A percentile compares a stretch with the other conserved stretches of the same genome.
These are phyloP conservation scores for Chondrosia reniformis DNA, from an alignment of 37 sponge, comb jelly and placozoan species.

Conservation along the genomic window DNA sequence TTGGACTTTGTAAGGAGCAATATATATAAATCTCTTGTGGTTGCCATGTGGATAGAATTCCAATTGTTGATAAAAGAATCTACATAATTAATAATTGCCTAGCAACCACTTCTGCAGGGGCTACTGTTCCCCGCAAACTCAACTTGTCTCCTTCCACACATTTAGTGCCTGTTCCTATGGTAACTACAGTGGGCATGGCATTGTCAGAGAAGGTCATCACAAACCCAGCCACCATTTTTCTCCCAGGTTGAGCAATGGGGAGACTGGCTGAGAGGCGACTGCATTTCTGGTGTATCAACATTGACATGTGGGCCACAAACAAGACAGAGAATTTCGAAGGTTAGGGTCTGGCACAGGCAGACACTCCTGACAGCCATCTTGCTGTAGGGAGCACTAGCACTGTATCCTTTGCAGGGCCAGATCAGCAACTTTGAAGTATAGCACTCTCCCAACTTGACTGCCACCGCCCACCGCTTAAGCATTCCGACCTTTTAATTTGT, in stretches of 20 bases:
- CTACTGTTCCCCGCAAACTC: slow-evolving; percentile 76
- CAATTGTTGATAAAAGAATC: slow-evolving; percentile 74
- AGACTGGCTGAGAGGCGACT: slow-evolving; percentile 34
- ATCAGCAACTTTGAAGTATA: slow-evolving; percentile 90
- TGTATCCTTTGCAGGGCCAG: slow-evolving; percentile 54
- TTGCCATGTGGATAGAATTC: background rate
- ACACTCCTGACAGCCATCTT: no score
- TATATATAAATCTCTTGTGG: background rate
- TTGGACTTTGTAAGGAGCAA: background rate
- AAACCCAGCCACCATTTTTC: slow-evolving; percentile 85
- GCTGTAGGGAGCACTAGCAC: no score
- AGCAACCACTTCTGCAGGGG: slow-evolving; percentile 92
- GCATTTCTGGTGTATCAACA: slow-evolving; percentile 44
- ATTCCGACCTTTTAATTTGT: no score
- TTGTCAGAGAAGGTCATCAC: slow-evolving; percentile 49
- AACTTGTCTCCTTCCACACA: slow-evolving; percentile 77
- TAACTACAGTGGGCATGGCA: slow-evolving; percentile 44
- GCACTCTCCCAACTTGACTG: no score
- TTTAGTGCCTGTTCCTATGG: slow-evolving; percentile 89
- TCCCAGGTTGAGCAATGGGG: slow-evolving; percentile 53
- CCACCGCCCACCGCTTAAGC: no score
- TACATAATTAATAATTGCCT: slow-evolving; percentile 74
- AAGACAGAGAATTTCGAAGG: no score
- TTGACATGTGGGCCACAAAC: no score
- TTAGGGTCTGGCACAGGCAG: no score